Conservation (phyloP, 2,888 invertebrate genomes). For the Rhodophaea formosa region DNA sequence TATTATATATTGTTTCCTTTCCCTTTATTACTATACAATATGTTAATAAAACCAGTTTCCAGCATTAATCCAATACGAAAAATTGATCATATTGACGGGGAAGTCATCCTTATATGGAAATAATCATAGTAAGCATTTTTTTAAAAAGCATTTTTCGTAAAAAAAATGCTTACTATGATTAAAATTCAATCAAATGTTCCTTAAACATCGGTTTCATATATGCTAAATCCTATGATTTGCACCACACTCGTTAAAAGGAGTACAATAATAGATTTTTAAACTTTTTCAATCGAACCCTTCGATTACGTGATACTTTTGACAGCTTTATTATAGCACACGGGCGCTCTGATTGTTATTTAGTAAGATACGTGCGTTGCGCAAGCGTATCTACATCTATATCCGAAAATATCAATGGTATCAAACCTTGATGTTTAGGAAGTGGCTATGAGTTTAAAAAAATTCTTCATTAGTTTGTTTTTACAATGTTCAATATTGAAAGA, state of each 20-base stretch:
- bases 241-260: conserved; percentile 30
- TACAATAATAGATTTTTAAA: conserved; percentile 35
- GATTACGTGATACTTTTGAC: conserved; percentile 30
- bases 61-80: too few relatives aligned
- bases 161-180: too few relatives aligned
- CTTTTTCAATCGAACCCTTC: conserved; percentile 37
- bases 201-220: background rate
- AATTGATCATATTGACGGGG: too few relatives aligned
- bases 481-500: too few relatives aligned
- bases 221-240: conserved; percentile 9
- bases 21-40: too few relatives aligned
- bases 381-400: background rate
- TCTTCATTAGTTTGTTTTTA: too few relatives aligned
- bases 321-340: conserved; percentile 31
- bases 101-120: too few relatives aligned
- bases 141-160: too few relatives aligned
- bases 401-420: conserved; percentile 1
- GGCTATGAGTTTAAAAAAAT: background rate
- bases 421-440: background rate
- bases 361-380: background rate
- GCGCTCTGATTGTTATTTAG: conserved; percentile 22
- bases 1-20: too few relatives aligned
- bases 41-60: too few relatives aligned
- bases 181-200: too few relatives aligned
- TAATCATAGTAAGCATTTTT: too few relatives aligned